A percentile compares a stretch with the other conserved stretches of the same genome.
Conservation (phyloP, 2,888 invertebrate species). For the Pachliopta kotzebuea region DNA sequence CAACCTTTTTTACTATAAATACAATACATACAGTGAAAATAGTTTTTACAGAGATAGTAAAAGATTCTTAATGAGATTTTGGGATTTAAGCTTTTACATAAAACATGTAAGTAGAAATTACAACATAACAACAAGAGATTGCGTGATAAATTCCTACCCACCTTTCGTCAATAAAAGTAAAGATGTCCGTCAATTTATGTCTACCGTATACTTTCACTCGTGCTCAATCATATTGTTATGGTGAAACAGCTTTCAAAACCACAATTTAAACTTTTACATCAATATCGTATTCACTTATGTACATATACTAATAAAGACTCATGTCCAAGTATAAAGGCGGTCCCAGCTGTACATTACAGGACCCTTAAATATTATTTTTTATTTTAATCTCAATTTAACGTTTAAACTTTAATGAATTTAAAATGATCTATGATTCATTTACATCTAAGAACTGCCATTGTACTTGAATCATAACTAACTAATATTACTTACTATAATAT, state of each 20-base stretch:
- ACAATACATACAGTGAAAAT: too few species aligned
- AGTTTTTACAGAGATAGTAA: too few species aligned
- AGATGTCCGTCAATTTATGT: slow-evolving; percentile 20
- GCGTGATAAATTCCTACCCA: neutral
- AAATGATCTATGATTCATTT: too few species aligned
- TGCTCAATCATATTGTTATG: slow-evolving; percentile 28
- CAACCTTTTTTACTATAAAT: too few species aligned
- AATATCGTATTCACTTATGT: slow-evolving; percentile 7
- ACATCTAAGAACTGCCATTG: too few species aligned
- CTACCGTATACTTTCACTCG: slow-evolving; percentile 24
- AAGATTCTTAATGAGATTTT: neutral
- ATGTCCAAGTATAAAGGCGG: too few species aligned
- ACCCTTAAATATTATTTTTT: too few species aligned
- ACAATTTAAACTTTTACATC: slow-evolving; percentile 25
- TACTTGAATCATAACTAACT: too few species aligned
- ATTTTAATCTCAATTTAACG: too few species aligned
- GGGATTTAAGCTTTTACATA: neutral
- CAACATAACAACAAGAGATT: neutral
- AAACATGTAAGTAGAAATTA: neutral
- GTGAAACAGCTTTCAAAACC: slow-evolving; percentile 27
- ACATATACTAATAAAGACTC: neutral
- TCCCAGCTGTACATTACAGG: too few species aligned
- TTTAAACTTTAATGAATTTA: too few species aligned
- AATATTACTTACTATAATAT: neutral
- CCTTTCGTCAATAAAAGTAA: slow-evolving; percentile 15